These are phyloP conservation scores for Melanogrammus aeglefinus DNA, from an alignment of 2,797 vertebrate species.

Conservation along the genomic window DNA sequence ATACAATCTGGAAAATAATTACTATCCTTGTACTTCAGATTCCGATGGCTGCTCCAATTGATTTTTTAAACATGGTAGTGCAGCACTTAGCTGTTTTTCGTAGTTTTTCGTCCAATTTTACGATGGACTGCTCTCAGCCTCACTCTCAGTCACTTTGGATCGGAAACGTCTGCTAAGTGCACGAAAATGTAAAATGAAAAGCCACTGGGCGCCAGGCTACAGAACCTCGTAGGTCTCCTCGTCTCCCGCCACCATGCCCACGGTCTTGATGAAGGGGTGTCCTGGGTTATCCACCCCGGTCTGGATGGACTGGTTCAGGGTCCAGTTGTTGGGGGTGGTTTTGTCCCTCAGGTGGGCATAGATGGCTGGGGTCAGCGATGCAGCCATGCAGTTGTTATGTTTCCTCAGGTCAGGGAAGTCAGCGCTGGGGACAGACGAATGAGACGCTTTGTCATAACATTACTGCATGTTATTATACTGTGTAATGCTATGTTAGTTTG, in stretches of 20 bases:
- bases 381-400: constrained; percentile 87
- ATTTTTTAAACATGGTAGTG: not conserved
- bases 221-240: constrained; percentile 85
- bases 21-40: no score
- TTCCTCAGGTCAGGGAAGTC: constrained; percentile 84
- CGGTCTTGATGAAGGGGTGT: constrained; percentile 86
- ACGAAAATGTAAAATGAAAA: not conserved
- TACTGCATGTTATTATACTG: not conserved
- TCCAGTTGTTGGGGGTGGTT: constrained; percentile 75
- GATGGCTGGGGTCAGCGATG: constrained; percentile 77
- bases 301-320: constrained; percentile 84
- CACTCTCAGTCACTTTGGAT: not conserved
- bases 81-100: not conserved
- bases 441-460: not conserved
- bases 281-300: constrained; percentile 85
- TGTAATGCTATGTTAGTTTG: not conserved
- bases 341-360: constrained; percentile 79
- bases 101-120: no score
- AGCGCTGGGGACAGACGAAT: constrained; percentile 55
- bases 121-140: no score
- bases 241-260: constrained; percentile 86
- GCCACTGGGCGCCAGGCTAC: not conserved
- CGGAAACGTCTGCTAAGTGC: not conserved
- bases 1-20: no score
- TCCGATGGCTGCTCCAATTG: no score